Evolutionary conservation across 2,113 vertebrate species (phyloP).

Genomic region (Proterorhinus semilunaris): DNA sequence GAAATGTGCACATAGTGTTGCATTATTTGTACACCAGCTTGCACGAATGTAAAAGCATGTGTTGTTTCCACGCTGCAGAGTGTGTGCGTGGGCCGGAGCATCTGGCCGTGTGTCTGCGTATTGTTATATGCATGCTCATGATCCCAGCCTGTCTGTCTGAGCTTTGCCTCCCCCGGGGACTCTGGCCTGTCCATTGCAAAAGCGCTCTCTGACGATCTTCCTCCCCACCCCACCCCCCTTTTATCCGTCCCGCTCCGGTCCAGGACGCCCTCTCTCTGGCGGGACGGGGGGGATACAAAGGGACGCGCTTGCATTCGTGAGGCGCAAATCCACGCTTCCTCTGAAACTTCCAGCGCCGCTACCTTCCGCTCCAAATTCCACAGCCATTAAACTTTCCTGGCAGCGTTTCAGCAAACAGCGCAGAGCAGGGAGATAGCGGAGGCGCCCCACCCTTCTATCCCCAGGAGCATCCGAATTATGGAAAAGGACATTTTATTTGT

Average conservation of each 20-base stretch:
- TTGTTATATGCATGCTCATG: constrained; percentile 56
- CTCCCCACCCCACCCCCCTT: constrained; percentile 43
- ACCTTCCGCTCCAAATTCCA: constrained; percentile 93
- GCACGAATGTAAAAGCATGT: neutral
- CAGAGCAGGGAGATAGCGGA: constrained; percentile 56
- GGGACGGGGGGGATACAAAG: constrained; percentile 81
- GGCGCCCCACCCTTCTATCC: constrained; percentile 54
- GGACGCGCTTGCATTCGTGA: constrained; percentile 81
- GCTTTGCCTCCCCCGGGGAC: constrained; percentile 64
- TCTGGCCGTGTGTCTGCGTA: constrained; percentile 33
- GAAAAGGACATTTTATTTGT: no score
- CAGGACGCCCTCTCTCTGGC: constrained; percentile 12
- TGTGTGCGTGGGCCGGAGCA: constrained; percentile 18
- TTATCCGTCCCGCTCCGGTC: constrained; percentile 31
- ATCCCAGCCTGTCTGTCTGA: constrained; percentile 67
- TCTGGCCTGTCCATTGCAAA: constrained; percentile 74
- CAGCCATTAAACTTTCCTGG: constrained; percentile 96
- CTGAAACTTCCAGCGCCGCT: constrained; percentile 87
- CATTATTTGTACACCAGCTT: neutral
- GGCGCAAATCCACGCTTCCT: constrained; percentile 87
- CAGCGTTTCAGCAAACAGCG: constrained; percentile 80
- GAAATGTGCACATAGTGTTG: neutral
- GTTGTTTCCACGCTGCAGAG: neutral
- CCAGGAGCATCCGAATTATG: constrained; percentile 56
- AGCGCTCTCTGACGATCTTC: constrained; percentile 74